Percentiles rank a stretch among this genome's conserved stretches.
Conservation (phyloP, 2,888 invertebrate species). For the Unio pictorum region DNA sequence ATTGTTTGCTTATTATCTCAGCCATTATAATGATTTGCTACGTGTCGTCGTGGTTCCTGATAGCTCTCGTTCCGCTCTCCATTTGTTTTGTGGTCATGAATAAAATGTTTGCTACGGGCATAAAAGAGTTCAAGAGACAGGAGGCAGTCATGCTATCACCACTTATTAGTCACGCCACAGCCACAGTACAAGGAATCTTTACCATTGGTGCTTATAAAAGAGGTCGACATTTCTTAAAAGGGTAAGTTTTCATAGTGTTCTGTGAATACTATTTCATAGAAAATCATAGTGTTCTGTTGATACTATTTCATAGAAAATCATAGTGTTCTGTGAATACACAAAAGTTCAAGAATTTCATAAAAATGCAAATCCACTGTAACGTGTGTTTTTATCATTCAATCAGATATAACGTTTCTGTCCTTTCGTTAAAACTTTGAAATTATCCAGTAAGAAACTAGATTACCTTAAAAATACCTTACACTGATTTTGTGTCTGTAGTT, state of each 20-base stretch:
- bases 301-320: no score
- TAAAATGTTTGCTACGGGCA: constrained; percentile 69
- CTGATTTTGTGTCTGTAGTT: no score
- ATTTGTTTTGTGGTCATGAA: constrained; percentile 68
- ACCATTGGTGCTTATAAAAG: constrained; percentile 78
- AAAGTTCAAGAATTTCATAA: neutral
- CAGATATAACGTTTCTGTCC: no score
- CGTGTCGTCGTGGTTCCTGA: constrained; percentile 80
- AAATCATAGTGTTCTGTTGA: neutral
- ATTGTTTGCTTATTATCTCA: constrained; percentile 79
- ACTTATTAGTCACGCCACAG: constrained; percentile 76
- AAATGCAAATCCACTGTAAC: neutral
- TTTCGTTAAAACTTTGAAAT: no score
- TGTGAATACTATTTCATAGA: no score
- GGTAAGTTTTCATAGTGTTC: constrained; percentile 32
- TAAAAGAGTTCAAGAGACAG: constrained; percentile 68
- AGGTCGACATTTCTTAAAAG: constrained; percentile 70
- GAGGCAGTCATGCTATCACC: constrained; percentile 76
- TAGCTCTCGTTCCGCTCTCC: constrained; percentile 70
- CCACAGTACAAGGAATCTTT: constrained; percentile 76
- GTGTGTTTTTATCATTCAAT: no score
- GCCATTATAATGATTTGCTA: constrained; percentile 87
- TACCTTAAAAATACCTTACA: no score
- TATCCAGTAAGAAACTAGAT: no score
- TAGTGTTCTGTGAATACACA: neutral